Evolutionary conservation across 2,113 vertebrate species (phyloP).

Genomic region (Hyperoodon ampullatus): DNA sequence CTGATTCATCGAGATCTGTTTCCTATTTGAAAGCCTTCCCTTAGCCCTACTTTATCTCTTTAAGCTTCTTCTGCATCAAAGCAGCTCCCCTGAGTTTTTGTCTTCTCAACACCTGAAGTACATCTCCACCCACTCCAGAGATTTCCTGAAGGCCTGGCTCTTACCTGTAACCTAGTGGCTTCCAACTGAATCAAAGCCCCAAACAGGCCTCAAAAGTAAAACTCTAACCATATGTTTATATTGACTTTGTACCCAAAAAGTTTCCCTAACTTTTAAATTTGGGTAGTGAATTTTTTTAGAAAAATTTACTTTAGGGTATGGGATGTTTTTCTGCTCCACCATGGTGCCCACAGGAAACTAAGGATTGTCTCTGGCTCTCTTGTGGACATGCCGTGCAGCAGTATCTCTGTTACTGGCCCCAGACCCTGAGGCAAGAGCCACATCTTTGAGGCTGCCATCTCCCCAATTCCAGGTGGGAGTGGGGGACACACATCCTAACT

Average conservation of each 20-base stretch:
- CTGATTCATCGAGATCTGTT: neutral
- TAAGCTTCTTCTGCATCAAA: neutral
- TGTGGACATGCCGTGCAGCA: neutral
- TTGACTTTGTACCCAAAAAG: neutral
- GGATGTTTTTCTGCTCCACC: neutral
- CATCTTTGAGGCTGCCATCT: conserved; percentile 5
- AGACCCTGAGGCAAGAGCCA: neutral
- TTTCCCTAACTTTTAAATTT: neutral
- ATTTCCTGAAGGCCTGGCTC: neutral
- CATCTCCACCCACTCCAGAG: neutral
- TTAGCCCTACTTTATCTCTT: neutral
- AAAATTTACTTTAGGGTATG: neutral
- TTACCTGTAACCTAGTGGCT: conserved; percentile 8
- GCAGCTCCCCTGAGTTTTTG: neutral
- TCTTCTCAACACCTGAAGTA: neutral
- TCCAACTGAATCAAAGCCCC: neutral
- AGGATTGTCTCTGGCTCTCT: neutral
- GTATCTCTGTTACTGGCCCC: neutral
- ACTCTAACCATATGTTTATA: neutral
- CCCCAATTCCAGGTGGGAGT: neutral
- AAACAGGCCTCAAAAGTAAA: conserved; percentile 1
- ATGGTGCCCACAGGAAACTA: neutral
- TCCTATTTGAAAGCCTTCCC: conserved; percentile 28
- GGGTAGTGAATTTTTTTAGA: neutral
- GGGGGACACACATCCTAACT: neutral